Base-by-base conservation (phyloP, 1,140 invertebrate species). In the Cyrtorhinus lividipennis region DNA sequence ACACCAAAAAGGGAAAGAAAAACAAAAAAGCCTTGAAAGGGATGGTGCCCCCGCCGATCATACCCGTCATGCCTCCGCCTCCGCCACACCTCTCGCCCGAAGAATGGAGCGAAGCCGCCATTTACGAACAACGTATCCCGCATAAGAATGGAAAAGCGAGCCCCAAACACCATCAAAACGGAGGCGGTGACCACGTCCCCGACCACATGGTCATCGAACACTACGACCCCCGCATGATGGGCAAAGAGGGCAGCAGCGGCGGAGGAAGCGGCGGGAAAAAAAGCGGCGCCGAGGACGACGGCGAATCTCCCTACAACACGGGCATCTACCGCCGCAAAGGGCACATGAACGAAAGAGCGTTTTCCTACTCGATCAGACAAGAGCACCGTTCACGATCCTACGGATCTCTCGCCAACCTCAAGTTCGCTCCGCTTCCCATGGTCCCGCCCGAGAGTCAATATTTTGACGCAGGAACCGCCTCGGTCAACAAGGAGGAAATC, bases 301-400 rank as follows among this genome's bases (percentile, higher is more conserved):
- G 69, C 10, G 88, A 88, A 53, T 90, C 88, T 13, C 81, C 85
- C 5, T 90, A 88, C 30, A 88, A 87, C 38, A 91, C 90, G 0
- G 87, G 87, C 10, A 90, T 91, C 63, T 93, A 95, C 71, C 79
- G 87, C 57, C 85, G 90, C 70, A 92, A 93, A 69, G 91, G 91
- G 0, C 91, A 95, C 71, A 73, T 95, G 61, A 95, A 95, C 72
- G 92, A 95, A 72, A 76, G 91, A 56, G 92, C 92, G 18, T 95
- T 95, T 71, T 92, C 89, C 13, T 93, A 95, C 74, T 93, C 90
- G 59, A 95, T 95, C 68, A 78, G 91, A 57, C 90, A 94, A 70
- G 91, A 94, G 71, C 90, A 94, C 72, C 80, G 90, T 57, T 92
- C 90, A 69, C 79, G 91, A 48, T 93, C 90, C 66, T 90, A 92